A percentile compares a stretch with the other conserved stretches of the same genome.
These are phyloP conservation scores for Agapornis canus DNA, from an alignment of 2,797 vertebrate genomes.

Conservation along the genomic window DNA sequence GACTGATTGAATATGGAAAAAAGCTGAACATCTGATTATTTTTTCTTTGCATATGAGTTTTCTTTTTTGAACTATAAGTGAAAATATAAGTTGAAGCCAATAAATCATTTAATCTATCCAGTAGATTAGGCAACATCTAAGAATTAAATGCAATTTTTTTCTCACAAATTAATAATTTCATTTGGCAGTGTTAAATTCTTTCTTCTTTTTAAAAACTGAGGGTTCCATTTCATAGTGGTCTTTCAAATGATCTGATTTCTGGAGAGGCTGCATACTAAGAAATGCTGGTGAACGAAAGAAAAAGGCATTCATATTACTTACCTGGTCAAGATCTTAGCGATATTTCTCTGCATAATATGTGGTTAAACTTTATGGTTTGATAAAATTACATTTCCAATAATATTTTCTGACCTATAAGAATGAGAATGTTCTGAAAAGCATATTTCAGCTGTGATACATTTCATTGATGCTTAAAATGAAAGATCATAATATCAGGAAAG, in stretches of 20 bases:
- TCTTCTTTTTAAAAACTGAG: not conserved
- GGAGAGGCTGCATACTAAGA: not conserved
- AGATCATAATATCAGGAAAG: not conserved
- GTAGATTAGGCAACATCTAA: not conserved
- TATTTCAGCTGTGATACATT: not conserved
- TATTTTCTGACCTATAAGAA: not conserved
- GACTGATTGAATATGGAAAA: not conserved
- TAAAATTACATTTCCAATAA: not conserved
- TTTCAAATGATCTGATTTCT: not conserved
- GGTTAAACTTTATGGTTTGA: not conserved
- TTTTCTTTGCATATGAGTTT: not conserved
- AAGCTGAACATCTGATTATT: not conserved
- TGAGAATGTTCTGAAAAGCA: not conserved
- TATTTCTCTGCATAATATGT: not conserved
- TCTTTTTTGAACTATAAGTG: not conserved
- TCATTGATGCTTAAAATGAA: not conserved
- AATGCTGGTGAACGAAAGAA: not conserved
- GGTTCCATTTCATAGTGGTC: not conserved
- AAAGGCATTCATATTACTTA: not conserved
- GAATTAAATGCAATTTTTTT: not conserved
- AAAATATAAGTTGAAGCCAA: not conserved
- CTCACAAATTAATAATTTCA: not conserved
- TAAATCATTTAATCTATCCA: not conserved
- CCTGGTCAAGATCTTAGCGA: not conserved
- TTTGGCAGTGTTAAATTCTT: not conserved